Conservation (phyloP, 2,113 vertebrate genomes). For the Charina bottae region DNA sequence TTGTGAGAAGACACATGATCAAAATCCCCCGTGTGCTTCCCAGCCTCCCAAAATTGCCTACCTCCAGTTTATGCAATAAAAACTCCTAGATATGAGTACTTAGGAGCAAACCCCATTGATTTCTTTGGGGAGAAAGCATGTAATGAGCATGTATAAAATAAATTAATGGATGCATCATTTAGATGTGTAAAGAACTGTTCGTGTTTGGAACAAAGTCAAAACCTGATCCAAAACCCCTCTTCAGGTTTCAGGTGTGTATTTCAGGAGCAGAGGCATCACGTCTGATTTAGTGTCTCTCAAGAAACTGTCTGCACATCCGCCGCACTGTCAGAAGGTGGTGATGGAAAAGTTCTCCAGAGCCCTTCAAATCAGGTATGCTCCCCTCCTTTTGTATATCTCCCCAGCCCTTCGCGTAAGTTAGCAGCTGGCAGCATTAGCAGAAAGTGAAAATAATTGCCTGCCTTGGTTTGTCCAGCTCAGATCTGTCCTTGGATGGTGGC, state of each 20-base stretch:
- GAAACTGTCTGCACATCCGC: neutral
- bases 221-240: neutral
- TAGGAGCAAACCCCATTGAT: neutral
- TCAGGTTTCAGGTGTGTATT: neutral
- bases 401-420: neutral
- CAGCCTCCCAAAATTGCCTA: neutral
- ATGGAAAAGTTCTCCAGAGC: neutral
- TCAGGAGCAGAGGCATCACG: neutral
- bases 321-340: neutral
- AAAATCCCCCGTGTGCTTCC: neutral
- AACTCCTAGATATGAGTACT: neutral
- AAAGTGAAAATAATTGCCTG: neutral
- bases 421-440: neutral
- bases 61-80: neutral
- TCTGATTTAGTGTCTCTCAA: neutral
- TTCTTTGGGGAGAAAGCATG: neutral
- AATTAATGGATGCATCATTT: neutral
- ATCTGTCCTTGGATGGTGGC: neutral
- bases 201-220: neutral
- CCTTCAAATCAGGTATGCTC: neutral
- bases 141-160: neutral
- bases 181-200: neutral
- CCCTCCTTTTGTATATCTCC: neutral
- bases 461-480: neutral
- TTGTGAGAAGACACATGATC: neutral